Base-by-base conservation (phyloP, 2,113 vertebrate genomes). In the Empidonax traillii region DNA sequence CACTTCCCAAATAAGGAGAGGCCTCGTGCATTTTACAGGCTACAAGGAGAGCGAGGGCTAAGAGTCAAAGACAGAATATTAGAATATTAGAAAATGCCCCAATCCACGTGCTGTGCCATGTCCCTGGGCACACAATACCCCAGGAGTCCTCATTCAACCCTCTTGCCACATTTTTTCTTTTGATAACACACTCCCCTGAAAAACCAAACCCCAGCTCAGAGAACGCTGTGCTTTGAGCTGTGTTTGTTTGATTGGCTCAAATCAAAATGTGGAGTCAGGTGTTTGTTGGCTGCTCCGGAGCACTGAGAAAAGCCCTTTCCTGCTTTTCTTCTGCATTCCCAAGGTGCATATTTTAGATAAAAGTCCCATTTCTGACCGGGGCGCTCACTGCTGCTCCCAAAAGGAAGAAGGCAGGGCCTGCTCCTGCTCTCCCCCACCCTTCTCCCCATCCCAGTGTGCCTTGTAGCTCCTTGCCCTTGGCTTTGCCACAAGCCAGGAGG, bases 301-400 rank as follows among this genome's bases (percentile, higher is more conserved):
- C 20, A 6, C 55, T 5, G 56, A 75, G 56, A 3, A 86, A 93
- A 87, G 61, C 52, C n/a, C 52, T 52, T 52, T 37, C 62, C 74
- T 35, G 47, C 69, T 74, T 89, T 84, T 66, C 19, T 35, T 19
- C 81, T 39, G 61, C 14, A 0, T 46, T 15, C 27, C 56, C 85
- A 74, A 71, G 89, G 73, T 78, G 74, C 30, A 27, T 12, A 8
- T 43, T 78, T 72, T 6, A 89, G 95, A 65, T 68, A 85, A 68
- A 90, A 85, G 55, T 9, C 21, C 13, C 3, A 0, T 59, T 89
- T 75, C 74, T 39, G 73, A 43, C 35, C 0, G 0, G 81, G 41
- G 63, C 28, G 3, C 46, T 41, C 1, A 0, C 69, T 39, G 56
- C 69, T 12, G 27, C 37, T 68, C 22, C 41, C 1, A 0, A 21